Evolutionary conservation across 2,888 invertebrate genomes (phyloP), one percentile per base, ranked within the genome.

Genomic region (Crioceris asparagi): DNA sequence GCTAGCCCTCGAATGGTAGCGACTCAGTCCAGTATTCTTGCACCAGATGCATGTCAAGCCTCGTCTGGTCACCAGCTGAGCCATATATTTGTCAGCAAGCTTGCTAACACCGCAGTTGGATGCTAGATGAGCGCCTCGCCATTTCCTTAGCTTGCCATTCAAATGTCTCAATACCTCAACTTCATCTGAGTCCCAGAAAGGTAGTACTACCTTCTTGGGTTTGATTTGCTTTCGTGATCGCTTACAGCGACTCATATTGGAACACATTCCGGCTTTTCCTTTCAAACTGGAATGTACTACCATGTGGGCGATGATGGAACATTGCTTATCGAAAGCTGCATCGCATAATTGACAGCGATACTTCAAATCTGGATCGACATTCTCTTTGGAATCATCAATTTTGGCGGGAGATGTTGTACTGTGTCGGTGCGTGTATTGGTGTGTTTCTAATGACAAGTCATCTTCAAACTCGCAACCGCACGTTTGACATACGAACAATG

Each of bases 391-490:
- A 46, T 61, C 60, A 45, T 61, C 60, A 40, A 52, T 48, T 60
- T 63, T 65, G 47, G 65, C 66, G 66, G 67, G 66, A 67, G 67
- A 66, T 67, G 67, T 59, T 56, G 64, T 49, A 49, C 53, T 61
- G 58, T 60, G 60, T 47, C 62, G 62, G 55, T 67, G 67, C 49
- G 65, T 62, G 41, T 59, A 60, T 41, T 64, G 65, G 53, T 70
- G 69, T 31, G 65, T 66, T 53, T 67, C 67, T 32, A 70, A 57
- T 17, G 70, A 70, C 39, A 61, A 56, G 45, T 68, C 67, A 50
- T 70, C 68, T 45, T 66, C 64, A 53, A 71, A 70, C 53, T 71
- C 70, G 55, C 70, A 70, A 40, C 70, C 70, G 60, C 71, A 71
- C 52, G 62, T 61, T 44, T 60, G 64, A 56, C 71, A 71, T 47